Evolutionary conservation across 2,888 invertebrate species (phyloP).

Genomic region (Limnephilus lunatus): DNA sequence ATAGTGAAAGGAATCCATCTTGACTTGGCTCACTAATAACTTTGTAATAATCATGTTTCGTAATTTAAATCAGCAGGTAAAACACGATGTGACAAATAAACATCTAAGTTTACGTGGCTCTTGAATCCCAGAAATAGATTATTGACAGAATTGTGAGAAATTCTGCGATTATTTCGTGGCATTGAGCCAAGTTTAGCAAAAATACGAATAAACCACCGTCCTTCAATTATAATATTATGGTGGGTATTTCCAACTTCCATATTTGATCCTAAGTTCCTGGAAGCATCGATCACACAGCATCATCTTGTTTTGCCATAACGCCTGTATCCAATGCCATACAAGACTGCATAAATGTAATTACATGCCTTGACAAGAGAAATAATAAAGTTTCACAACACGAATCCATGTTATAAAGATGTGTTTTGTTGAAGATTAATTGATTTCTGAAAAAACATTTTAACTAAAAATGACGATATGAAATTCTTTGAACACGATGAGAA

Average conservation of each 20-base stretch:
- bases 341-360: neutral
- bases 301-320: slow-evolving; percentile 5
- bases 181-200: neutral
- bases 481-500: neutral
- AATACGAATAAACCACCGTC: neutral
- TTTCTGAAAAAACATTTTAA: neutral
- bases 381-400: neutral
- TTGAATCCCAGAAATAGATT: neutral
- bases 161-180: neutral
- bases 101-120: neutral
- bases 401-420: neutral
- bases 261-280: neutral
- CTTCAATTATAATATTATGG: neutral
- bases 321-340: neutral
- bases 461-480: neutral
- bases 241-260: neutral
- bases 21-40: slow-evolving; percentile 3
- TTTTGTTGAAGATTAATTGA: neutral
- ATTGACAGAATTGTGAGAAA: neutral
- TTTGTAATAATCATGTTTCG: neutral
- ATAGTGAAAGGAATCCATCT: slow-evolving; percentile 49
- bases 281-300: neutral
- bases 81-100: neutral
- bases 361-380: neutral
- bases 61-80: neutral